These are phyloP conservation scores for Melanotaenia boesemani DNA, from an alignment of 2,797 vertebrate species.

Conservation along the genomic window DNA sequence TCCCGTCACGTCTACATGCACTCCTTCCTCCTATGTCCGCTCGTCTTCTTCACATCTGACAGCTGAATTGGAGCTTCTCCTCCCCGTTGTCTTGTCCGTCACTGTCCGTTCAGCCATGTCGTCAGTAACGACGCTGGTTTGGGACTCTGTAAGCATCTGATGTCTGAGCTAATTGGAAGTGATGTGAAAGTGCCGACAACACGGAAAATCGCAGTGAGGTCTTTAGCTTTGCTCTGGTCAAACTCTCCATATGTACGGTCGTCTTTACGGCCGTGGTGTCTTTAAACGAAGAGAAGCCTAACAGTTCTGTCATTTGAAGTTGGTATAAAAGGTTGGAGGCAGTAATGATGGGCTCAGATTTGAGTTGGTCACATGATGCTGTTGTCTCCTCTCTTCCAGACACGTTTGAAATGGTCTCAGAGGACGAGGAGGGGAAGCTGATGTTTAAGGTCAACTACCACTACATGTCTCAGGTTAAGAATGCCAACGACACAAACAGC, in stretches of 20 bases:
- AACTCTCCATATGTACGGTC: too few species aligned
- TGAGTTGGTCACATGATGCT: background rate
- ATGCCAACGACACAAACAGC: conserved; percentile 95
- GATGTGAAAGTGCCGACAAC: conserved; percentile 38
- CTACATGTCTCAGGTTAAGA: conserved; percentile 99
- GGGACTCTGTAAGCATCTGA: conserved; percentile 56
- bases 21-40: background rate
- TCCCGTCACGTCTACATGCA: too few species aligned
- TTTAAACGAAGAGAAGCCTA: too few species aligned
- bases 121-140: conserved; percentile 52
- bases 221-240: too few species aligned
- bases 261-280: too few species aligned
- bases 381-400: conserved; percentile 76
- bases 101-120: conserved; percentile 52
- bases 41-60: conserved; percentile 1
- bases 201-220: background rate
- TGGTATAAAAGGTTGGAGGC: too few species aligned
- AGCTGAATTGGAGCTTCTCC: background rate
- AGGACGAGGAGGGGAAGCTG: conserved; percentile 96
- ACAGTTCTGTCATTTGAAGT: too few species aligned
- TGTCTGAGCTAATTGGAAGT: conserved; percentile 61
- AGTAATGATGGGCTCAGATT: too few species aligned
- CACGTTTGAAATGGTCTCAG: conserved; percentile 99
- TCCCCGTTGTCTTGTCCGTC: conserved; percentile 52
- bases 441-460: conserved; percentile 99